Evolutionary conservation across 1,140 invertebrate species (phyloP).

Genomic region (Melitaea cinxia): DNA sequence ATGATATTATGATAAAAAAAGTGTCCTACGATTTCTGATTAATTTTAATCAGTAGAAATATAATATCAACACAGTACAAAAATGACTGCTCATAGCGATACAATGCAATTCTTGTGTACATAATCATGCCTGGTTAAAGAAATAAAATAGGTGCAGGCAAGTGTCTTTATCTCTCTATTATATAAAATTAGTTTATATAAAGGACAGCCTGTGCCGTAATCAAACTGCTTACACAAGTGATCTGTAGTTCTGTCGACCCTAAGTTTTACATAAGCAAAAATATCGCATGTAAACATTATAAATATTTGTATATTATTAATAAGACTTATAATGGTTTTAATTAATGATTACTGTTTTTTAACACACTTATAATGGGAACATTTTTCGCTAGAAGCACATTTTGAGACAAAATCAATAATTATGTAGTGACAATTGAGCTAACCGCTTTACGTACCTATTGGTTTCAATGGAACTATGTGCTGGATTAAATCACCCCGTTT

Average conservation of each 20-base stretch:
- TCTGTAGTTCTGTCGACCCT: conserved; percentile 17
- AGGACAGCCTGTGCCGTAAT: conserved; percentile 14
- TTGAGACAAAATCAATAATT: conserved; percentile 57
- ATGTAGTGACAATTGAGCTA: conserved; percentile 33
- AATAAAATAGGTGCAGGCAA: background rate
- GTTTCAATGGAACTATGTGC: conserved; percentile 82
- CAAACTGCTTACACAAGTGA: conserved; percentile 45
- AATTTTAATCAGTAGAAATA: too few species aligned
- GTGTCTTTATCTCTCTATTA: conserved; percentile 7
- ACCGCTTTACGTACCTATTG: conserved; percentile 64
- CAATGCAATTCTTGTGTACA: background rate
- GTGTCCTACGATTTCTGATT: too few species aligned
- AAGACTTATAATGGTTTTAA: too few species aligned
- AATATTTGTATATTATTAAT: too few species aligned
- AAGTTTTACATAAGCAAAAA: conserved; percentile 55
- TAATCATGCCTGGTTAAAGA: background rate
- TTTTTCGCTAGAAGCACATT: conserved; percentile 2
- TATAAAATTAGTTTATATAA: conserved; percentile 22
- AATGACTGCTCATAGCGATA: too few species aligned
- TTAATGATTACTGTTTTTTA: too few species aligned
- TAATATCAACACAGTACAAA: too few species aligned
- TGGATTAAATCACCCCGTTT: conserved; percentile 84
- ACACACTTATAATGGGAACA: background rate
- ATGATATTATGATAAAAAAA: too few species aligned
- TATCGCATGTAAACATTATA: conserved; percentile 44